A percentile compares a stretch with the other conserved stretches of the same genome.
Evolutionary conservation across 2,797 vertebrate species (phyloP).

Genomic region (Pangasius djambal): DNA sequence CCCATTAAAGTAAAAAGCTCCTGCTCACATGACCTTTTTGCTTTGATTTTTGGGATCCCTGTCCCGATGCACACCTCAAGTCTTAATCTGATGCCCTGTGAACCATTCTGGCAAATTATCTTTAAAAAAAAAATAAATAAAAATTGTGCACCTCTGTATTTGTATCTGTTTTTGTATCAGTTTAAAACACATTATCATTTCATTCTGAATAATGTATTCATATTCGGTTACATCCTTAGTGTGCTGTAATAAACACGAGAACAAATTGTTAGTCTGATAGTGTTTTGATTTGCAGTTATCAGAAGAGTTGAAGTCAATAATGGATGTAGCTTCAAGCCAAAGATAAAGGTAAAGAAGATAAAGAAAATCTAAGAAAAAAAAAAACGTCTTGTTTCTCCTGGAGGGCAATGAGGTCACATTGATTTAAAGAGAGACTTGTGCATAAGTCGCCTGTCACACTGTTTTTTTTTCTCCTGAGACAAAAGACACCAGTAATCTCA

Average conservation of each 20-base stretch:
- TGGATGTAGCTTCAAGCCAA: not conserved
- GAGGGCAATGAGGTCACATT: not conserved
- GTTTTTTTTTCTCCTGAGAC: conserved; percentile 7
- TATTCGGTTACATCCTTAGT: not conserved
- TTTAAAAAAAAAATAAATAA: not conserved
- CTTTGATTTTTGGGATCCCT: not conserved
- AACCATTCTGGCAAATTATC: not conserved
- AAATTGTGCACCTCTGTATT: not conserved
- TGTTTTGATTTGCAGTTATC: not conserved
- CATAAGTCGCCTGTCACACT: not conserved
- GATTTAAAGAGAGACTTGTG: not conserved
- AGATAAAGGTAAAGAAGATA: not conserved
- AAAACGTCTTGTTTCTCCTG: not conserved
- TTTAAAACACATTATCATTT: not conserved
- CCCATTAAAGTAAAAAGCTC: not conserved
- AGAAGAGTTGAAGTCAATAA: not conserved
- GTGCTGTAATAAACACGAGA: not conserved
- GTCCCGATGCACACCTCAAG: not conserved
- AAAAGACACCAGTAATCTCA: not conserved
- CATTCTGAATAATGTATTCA: not conserved
- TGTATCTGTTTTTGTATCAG: not conserved
- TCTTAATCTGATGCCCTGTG: not conserved
- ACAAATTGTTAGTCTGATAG: not conserved
- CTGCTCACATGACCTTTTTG: not conserved
- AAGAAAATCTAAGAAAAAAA: too few relatives aligned